These are phyloP conservation scores for Podarcis cretensis DNA, from an alignment of 2,113 vertebrate species.

Conservation along the genomic window DNA sequence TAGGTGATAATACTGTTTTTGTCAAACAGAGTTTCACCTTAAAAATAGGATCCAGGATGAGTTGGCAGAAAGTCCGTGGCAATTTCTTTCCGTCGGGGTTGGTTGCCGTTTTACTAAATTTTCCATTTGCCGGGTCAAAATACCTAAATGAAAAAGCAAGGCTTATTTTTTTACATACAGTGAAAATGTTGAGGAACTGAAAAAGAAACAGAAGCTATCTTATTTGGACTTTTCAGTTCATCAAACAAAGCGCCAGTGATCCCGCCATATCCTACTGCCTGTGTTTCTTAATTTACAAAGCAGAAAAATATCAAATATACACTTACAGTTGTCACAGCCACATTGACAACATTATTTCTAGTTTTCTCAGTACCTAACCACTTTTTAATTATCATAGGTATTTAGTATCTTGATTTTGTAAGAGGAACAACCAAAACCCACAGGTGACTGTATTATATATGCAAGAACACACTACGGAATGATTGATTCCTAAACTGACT, in stretches of 20 bases:
- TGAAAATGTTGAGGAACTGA: not conserved
- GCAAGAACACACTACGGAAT: not conserved
- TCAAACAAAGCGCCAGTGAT: not conserved
- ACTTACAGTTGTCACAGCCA: not conserved
- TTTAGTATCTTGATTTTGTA: not conserved
- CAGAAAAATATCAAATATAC: not conserved
- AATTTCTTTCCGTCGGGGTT: slow-evolving; percentile 69
- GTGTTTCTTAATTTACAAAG: not conserved
- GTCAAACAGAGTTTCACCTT: slow-evolving; percentile 41
- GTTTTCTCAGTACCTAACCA: not conserved
- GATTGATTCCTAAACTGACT: not conserved
- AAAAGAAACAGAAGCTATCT: not conserved
- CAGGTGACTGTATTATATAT: too few species aligned
- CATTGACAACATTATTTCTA: not conserved
- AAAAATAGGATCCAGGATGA: slow-evolving; percentile 66
- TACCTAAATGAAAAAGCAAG: slow-evolving; percentile 29
- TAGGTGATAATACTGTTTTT: not conserved
- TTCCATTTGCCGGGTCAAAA: slow-evolving; percentile 69
- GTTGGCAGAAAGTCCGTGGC: slow-evolving; percentile 70
- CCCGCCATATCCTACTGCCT: too few species aligned
- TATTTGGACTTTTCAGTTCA: not conserved
- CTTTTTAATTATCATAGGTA: not conserved
- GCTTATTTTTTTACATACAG: not conserved
- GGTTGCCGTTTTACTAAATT: slow-evolving; percentile 68
- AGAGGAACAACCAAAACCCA: not conserved